These are phyloP conservation scores for Poicephalus meyeri DNA, from an alignment of 2,113 vertebrate genomes.

Conservation along the genomic window DNA sequence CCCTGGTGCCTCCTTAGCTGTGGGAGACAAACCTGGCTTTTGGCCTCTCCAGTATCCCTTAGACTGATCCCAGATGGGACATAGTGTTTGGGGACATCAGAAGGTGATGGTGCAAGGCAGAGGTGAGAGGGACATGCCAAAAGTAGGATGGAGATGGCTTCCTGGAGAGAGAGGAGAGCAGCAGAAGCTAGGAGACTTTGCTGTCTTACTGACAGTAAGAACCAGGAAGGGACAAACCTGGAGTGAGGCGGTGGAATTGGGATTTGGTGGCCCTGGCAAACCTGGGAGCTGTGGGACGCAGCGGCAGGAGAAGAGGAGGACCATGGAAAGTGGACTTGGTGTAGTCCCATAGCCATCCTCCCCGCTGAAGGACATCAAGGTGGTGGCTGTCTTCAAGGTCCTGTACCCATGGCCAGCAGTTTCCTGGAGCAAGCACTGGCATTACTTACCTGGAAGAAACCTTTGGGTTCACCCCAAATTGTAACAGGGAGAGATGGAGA, in stretches of 20 bases:
- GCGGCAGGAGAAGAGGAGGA: not conserved
- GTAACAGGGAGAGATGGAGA: not conserved
- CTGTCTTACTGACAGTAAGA: not conserved
- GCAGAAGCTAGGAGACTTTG: not conserved
- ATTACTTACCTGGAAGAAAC: not conserved
- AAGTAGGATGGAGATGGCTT: not conserved
- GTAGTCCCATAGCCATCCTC: accelerated
- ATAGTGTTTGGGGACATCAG: not conserved
- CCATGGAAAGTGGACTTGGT: not conserved
- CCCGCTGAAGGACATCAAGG: not conserved
- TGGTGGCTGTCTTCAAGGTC: not conserved
- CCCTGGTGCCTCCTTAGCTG: not conserved
- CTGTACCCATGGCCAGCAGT: not conserved
- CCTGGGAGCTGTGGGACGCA: not conserved
- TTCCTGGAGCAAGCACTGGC: accelerated
- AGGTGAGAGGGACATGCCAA: not conserved
- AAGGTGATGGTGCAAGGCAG: not conserved
- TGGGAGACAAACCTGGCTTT: not conserved
- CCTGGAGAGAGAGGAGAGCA: not conserved
- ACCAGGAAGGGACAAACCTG: not conserved
- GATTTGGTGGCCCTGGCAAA: not conserved
- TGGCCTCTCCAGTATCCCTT: not conserved
- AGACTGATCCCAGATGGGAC: accelerated
- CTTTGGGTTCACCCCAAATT: not conserved
- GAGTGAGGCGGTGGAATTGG: not conserved